Base-by-base conservation (phyloP, 2,888 invertebrate genomes). In the Branchinecta sandiegonensis region DNA sequence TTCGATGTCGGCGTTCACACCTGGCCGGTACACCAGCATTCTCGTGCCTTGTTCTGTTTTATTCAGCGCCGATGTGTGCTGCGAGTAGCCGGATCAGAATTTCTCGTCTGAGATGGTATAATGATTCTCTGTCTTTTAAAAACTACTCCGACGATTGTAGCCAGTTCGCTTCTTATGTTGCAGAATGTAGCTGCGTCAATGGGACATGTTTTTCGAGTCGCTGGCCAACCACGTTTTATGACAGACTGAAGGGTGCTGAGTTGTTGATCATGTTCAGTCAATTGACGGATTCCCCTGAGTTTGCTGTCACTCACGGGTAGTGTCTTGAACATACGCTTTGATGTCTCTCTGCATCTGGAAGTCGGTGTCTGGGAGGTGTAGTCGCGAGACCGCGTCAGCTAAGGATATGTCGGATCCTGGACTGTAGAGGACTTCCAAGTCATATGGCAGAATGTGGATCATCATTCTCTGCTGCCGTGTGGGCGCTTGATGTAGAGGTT, bases 11-110 rank as follows among this genome's bases (percentile, higher is more conserved):
- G 23, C 23, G 23, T 1, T 23, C 2, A 23, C 3, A 23, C 3
- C 1, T 23, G 23, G 23, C 23, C 23, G 3, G n/a, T 50, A 50
- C 2, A 50, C 3, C 3, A 50, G 50, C 50, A 50, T 14, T 11
- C 12, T 17, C 23, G 23, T 50, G 23, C n/a, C 2, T 14, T 14
- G 37, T 70, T 56, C 67, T 14, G 7, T 71, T 17, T 71, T 71
- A 12, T 12, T 71, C 50, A 50, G n/a, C 2, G 50, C 50, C n/a
- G 50, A 50, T 1, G 50, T 50, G 50, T 50, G 50, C 3, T 50
- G 50, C 50, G 2, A 2, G 50, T 50, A 50, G 50, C 50, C 2
- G 50, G 50, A 50, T 50, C 50, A 50, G 50, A 3, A n/a, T 2
- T 13, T 50, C 50, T 50, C n/a, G 50, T 50, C 50, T 50, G 50